Base-by-base conservation (phyloP, 2,797 vertebrate genomes). In the Phrynocephalus guinanensis region DNA sequence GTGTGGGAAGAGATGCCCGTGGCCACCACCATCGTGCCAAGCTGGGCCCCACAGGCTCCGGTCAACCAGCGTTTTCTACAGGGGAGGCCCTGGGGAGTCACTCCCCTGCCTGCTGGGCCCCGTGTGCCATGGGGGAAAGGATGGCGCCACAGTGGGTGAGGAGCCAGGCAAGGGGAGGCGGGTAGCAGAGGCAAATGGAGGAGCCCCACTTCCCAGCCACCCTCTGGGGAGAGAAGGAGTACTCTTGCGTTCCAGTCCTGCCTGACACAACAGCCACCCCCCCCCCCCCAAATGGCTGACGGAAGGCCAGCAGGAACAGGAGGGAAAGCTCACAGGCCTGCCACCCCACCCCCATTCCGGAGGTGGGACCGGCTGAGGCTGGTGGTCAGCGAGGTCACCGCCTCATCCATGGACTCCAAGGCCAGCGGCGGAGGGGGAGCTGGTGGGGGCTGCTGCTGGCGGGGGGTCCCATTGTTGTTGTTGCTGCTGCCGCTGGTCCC, bases 261-360 rank as follows among this genome's bases (percentile, higher is more conserved):
- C 38, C 38, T 44, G 38, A 44, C 38, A 44, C n/a, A 44, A 33
- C 33, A 33, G 33, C 33, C n/a, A n/a, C n/a, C n/a, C n/a, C 38
- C 38, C 38, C 38, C 38, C 38, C 38, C 38, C 38, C 38, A 0
- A 44, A n/a, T 2, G 70, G 75, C 56, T 18, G 18, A 1, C 60
- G 5, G 18, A 15, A 63, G 60, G 60, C 11, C 5, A 63, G 60
- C 15, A 63, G 60, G 60, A 16, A 18, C 18, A 3, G 8, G 7
- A 22, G 1, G 3, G 1, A 16, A 11, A 3, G 79, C 63, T 87
- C 67, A 76, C 71, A 48, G 0, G 7, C 63, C 33, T 0, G 22
- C 22, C 0, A 7, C n/a, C 7, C 83, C 75, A 3, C 81, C 60
- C 2, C 73, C 48, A 0, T 70, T 73, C 0, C 0, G 72, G 24